Evolutionary conservation across 2,797 vertebrate species (phyloP).

Genomic region (Premnoplex brunnescens): DNA sequence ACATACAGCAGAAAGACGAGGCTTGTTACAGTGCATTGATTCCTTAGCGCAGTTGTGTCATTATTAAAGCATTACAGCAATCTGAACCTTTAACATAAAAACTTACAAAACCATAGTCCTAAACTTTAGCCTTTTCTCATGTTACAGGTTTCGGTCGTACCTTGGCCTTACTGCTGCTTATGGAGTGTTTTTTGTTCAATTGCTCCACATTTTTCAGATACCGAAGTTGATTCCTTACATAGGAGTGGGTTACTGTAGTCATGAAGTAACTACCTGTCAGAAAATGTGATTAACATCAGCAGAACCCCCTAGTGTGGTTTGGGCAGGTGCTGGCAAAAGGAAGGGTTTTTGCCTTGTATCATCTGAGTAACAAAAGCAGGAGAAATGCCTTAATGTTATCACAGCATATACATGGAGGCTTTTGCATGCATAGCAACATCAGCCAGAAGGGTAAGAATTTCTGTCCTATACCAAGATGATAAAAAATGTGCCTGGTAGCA

Average conservation of each 20-base stretch:
- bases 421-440: neutral
- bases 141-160: neutral
- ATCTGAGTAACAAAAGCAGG: neutral
- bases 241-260: neutral
- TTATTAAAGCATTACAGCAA: neutral
- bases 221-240: neutral
- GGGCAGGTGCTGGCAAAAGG: neutral
- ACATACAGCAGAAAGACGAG: neutral
- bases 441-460: neutral
- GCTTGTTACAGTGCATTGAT: neutral
- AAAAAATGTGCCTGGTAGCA: neutral
- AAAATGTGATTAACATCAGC: neutral
- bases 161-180: neutral
- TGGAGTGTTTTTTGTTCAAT: neutral
- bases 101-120: neutral
- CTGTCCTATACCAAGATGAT: neutral
- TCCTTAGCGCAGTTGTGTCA: constrained; percentile 1
- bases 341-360: neutral
- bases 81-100: constrained; percentile 49
- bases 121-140: neutral
- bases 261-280: neutral
- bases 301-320: neutral
- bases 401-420: neutral
- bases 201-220: neutral
- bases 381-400: neutral